Percentiles rank a stretch among this genome's conserved stretches.
These are phyloP conservation scores for Zosterops pallidus DNA, from an alignment of 2,113 vertebrate genomes.

Conservation along the genomic window DNA sequence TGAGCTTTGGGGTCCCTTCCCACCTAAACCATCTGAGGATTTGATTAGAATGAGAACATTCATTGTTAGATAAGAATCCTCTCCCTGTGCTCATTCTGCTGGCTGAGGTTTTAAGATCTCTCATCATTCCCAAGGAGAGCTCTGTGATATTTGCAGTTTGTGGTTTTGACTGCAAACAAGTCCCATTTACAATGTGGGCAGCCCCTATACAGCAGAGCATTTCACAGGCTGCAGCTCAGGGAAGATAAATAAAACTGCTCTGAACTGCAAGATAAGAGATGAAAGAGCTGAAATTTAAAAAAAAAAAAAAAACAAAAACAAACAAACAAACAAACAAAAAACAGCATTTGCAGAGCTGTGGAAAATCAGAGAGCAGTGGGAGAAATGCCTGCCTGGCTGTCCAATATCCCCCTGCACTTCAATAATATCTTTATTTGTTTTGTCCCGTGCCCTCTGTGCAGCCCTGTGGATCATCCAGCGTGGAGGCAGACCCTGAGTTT, in stretches of 20 bases:
- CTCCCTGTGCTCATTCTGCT: neutral
- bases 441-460: neutral
- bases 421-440: conserved; percentile 3
- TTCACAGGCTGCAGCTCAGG: neutral
- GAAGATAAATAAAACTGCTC: neutral
- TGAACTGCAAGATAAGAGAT: neutral
- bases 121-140: neutral
- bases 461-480: neutral
- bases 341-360: neutral
- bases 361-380: neutral
- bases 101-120: neutral
- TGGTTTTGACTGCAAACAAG: neutral
- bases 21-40: neutral
- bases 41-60: neutral
- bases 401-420: neutral
- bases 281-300: neutral
- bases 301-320: too few relatives aligned
- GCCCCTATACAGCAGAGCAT: neutral
- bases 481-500: neutral
- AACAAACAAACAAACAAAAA: too few relatives aligned
- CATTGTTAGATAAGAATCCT: neutral
- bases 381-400: neutral
- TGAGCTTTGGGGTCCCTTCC: neutral
- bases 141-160: neutral
- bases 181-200: neutral